These are phyloP conservation scores for Dryoscopus gambensis DNA, from an alignment of 2,113 vertebrate species.

Conservation along the genomic window DNA sequence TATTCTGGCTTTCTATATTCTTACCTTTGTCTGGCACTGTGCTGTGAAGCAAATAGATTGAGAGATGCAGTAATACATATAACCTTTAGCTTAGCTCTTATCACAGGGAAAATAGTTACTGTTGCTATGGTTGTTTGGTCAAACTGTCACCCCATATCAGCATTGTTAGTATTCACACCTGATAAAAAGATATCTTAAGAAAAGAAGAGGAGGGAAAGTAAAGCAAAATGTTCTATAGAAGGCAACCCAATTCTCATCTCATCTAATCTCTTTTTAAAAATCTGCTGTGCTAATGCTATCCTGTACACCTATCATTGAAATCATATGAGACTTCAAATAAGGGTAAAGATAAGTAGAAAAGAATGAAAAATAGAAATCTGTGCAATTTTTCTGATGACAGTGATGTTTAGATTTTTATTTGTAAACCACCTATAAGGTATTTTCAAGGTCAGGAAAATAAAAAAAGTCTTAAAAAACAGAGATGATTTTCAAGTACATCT, in stretches of 20 bases:
- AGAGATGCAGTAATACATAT: conserved; percentile 38
- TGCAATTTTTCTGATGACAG: conserved; percentile 5
- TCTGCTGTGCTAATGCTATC: background rate
- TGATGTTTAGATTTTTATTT: conserved; percentile 25
- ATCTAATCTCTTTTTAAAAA: conserved; percentile 23
- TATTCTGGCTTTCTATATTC: background rate
- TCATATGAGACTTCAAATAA: background rate
- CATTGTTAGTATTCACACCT: conserved; percentile 47
- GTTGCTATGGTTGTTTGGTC: conserved; percentile 44
- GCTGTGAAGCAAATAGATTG: conserved; percentile 12
- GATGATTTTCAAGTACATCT: conserved; percentile 33
- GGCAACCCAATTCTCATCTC: background rate
- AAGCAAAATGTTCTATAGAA: background rate
- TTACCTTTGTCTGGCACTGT: background rate
- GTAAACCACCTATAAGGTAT: background rate
- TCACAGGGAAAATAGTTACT: conserved; percentile 37
- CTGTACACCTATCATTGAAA: background rate
- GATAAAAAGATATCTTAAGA: conserved; percentile 22
- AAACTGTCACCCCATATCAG: conserved; percentile 45
- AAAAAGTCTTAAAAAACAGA: background rate
- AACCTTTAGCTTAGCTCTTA: conserved; percentile 54
- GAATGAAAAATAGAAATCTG: background rate
- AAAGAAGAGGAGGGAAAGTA: background rate
- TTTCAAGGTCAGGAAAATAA: conserved; percentile 48
- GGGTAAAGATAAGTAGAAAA: background rate